Conservation (phyloP, 1,140 invertebrate genomes). For the Saccostrea cuccullata region DNA sequence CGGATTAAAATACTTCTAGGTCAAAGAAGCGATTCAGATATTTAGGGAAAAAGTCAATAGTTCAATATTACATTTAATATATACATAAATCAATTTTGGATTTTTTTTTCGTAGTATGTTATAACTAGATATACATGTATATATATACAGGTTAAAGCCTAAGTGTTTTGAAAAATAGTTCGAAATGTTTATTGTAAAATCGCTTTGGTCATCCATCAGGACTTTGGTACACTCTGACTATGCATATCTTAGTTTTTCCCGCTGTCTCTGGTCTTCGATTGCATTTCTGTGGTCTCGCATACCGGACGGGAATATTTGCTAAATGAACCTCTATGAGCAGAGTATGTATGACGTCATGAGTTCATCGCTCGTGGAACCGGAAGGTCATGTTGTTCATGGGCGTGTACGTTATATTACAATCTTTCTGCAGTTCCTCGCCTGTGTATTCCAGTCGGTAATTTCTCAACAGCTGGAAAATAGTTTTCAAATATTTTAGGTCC, state of each 20-base stretch:
- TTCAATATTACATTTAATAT: background rate
- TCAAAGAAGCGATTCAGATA: too few relatives aligned
- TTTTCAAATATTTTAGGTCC: background rate
- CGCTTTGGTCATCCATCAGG: background rate
- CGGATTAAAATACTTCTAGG: too few relatives aligned
- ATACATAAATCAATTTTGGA: background rate
- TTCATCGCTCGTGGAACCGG: constrained; percentile 31
- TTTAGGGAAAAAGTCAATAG: too few relatives aligned
- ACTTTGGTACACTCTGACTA: background rate
- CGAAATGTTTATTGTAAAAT: background rate
- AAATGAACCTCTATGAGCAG: too few relatives aligned
- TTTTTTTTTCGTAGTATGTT: background rate
- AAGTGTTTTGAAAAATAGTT: background rate
- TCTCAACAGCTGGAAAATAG: constrained; percentile 55
- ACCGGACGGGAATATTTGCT: too few relatives aligned
- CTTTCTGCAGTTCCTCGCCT: constrained; percentile 44
- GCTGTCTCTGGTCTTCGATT: too few relatives aligned
- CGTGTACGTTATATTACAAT: constrained; percentile 38
- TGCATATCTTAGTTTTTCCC: background rate
- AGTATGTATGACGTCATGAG: background rate
- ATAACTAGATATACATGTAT: background rate
- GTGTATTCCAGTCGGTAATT: constrained; percentile 58
- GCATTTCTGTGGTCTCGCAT: too few relatives aligned
- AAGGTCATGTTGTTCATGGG: constrained; percentile 52
- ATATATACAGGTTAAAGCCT: background rate